Base-by-base conservation (phyloP, 2,797 vertebrate species). In the Danio jaintianensis region DNA sequence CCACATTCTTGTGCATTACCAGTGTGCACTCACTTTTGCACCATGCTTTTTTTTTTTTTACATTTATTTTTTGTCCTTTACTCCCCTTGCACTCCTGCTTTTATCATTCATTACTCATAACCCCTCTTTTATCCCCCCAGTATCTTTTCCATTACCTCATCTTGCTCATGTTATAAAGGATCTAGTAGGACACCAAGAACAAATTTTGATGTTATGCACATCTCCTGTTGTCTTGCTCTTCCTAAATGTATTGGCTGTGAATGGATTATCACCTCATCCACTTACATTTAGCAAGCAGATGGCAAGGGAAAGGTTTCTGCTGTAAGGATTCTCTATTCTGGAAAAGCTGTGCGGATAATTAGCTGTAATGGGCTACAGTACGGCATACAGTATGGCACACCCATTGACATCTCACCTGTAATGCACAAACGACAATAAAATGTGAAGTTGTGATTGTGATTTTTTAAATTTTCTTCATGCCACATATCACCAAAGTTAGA, bases 241-340 rank as follows among this genome's bases (percentile, higher is more conserved):
- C 53, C 82, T 67, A 80, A 82, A 82, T 62, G 69, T 52, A 62
- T 74, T 72, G 18, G 20, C 47, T 61, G 45, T 83, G 78, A 83
- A 84, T 64, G 73, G 78, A 83, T 85, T 80, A 79, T 78, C 61
- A 80, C 59, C 74, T 82, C 70, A 84, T 85, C 84, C 82, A 82
- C 75, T 87, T 85, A 85, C 20, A 16, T 42, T 67, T 83, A 80
- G 76, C 70, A 63, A 78, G 64, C 83, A 87, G 82, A 84, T 63
- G 82, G 79, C 82, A 81, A 58, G 36, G 66, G 68, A 78, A 78
- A 83, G 73, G 66, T 64, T 79, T 62, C 58, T 59, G 56, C 79
- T 50, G 66, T 78, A 78, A 68, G 66, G 61, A 69, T 85, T 78
- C 79, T 77, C 69, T 48, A 22, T 50, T 69, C 48, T 78, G 75